phyloP scores from a whole-genome alignment of 2,113 vertebrate genomes.

The Paratilapia polleni region DNA sequence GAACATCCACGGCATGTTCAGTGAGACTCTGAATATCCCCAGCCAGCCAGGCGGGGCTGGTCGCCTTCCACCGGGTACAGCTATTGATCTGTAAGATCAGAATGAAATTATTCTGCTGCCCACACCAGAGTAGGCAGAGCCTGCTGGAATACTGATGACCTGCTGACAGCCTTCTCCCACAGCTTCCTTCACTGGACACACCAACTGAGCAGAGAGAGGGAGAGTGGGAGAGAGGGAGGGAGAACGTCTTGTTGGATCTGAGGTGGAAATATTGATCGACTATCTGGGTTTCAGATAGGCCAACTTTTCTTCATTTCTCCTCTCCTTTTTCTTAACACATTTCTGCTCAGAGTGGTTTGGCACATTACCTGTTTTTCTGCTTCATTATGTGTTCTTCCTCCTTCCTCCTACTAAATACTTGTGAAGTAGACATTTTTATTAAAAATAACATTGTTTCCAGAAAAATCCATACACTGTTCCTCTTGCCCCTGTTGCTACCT shows the following conservation, averaged over 20 bases:
- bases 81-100: conserved; percentile 74
- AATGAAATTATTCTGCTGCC: conserved; percentile 76
- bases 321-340: conserved; percentile 28
- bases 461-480: conserved; percentile 27
- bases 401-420: conserved; percentile 14
- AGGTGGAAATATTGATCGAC: conserved; percentile 62
- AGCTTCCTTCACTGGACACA: conserved; percentile 60
- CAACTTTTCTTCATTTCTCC: conserved; percentile 11
- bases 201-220: conserved; percentile 11
- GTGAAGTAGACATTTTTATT: conserved; percentile 38
- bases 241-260: conserved; percentile 43
- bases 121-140: conserved; percentile 66
- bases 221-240: not conserved
- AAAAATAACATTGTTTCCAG: not conserved
- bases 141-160: conserved; percentile 75
- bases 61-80: conserved; percentile 50
- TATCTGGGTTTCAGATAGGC: conserved; percentile 47
- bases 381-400: conserved; percentile 4
- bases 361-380: conserved; percentile 33
- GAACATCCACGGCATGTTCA: not conserved
- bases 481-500: not conserved
- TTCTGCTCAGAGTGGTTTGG: conserved; percentile 9
- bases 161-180: conserved; percentile 65
- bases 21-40: conserved; percentile 28
- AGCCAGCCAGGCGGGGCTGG: conserved; percentile 45